Evolutionary conservation across 1,140 invertebrate species (phyloP).

Genomic region (Lucilia sericata): DNA sequence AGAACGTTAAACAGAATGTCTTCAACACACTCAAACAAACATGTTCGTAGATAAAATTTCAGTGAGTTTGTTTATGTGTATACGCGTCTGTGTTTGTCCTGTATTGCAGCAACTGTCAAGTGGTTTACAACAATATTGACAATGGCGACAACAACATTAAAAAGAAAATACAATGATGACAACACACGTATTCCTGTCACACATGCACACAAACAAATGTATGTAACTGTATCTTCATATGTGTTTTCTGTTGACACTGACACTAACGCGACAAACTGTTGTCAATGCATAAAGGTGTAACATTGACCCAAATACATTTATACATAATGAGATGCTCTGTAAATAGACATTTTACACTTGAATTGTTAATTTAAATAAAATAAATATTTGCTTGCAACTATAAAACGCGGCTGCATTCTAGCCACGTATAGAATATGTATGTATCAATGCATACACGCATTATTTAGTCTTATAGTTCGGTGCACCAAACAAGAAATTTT

Average conservation of each 20-base stretch:
- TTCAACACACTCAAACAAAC: background rate
- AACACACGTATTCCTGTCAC: background rate
- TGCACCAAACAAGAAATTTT: too few relatives aligned
- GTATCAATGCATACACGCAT: too few relatives aligned
- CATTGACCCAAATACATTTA: conserved; percentile 4
- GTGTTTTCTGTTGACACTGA: background rate
- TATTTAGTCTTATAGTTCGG: too few relatives aligned
- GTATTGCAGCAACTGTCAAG: conserved; percentile 22
- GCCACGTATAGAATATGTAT: too few relatives aligned
- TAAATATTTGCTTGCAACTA: background rate
- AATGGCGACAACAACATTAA: background rate
- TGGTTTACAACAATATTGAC: conserved; percentile 37
- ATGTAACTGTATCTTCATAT: background rate
- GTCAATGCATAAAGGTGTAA: conserved; percentile 16
- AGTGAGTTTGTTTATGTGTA: background rate
- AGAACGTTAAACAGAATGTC: background rate
- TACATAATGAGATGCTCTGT: conserved; percentile 1
- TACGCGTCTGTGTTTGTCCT: background rate
- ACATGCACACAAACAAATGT: background rate
- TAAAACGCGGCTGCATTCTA: too few relatives aligned
- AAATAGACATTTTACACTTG: conserved; percentile 5
- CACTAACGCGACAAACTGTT: conserved; percentile 7
- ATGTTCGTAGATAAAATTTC: too few relatives aligned
- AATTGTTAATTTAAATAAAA: background rate
- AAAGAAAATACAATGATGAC: background rate